Conservation (phyloP, 2,113 vertebrate genomes). For the Tympanuchus pallidicinctus region DNA sequence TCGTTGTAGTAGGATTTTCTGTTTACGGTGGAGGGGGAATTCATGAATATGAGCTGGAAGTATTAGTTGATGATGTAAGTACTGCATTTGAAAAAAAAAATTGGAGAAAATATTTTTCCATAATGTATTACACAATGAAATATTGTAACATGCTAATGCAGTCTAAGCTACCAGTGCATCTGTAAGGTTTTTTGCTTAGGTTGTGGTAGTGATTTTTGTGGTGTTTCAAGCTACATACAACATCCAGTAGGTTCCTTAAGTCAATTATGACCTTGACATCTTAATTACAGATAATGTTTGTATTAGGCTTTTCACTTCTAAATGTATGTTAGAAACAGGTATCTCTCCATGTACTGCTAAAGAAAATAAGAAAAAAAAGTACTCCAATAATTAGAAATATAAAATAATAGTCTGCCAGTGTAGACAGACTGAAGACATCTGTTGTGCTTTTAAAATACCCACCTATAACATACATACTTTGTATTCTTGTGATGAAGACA, state of each 20-base stretch:
- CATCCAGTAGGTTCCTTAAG: background rate
- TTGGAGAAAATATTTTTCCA: background rate
- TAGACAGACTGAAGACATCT: background rate
- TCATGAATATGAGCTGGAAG: constrained; percentile 97
- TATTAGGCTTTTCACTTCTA: background rate
- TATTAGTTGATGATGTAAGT: constrained; percentile 97
- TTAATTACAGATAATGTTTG: background rate
- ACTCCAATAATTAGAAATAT: background rate
- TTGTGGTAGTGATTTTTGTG: background rate
- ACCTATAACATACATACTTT: background rate
- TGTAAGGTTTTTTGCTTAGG: accelerated
- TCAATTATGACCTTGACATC: background rate
- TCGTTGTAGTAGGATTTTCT: constrained; percentile 96
- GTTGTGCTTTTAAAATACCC: background rate
- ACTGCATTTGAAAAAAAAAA: background rate
- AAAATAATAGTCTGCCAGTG: background rate
- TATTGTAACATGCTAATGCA: background rate
- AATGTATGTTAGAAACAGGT: background rate
- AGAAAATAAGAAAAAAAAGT: background rate
- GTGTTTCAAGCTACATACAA: accelerated
- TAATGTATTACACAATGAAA: background rate
- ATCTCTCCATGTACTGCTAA: background rate
- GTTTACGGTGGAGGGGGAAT: constrained; percentile 98
- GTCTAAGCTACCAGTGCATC: background rate
- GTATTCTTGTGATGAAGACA: background rate